Base-by-base conservation (phyloP, 2,797 vertebrate genomes). In the Centropyge bicolor region DNA sequence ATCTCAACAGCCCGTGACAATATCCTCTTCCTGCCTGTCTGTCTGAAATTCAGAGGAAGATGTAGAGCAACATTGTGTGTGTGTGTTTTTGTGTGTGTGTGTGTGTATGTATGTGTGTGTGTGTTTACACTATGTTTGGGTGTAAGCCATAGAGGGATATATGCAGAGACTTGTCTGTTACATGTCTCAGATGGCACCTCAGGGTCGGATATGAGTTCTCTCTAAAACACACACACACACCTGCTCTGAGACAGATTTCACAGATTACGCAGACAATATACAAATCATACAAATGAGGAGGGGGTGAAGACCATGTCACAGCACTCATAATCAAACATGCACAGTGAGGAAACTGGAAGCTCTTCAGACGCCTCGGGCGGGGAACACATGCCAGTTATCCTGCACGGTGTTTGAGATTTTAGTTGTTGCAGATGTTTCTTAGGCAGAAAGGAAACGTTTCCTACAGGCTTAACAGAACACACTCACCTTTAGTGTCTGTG, bases 141-240 rank as follows among this genome's bases (percentile, higher is more conserved):
- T 68, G 45, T 49, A 59, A 75, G 70, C 51, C 67, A 65, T 63
- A 74, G 65, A 69, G 48, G 73, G 66, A 70, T 80, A 83, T 90
- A 27, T 20, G 88, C 85, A 86, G 72, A 63, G 84, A 88, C 91
- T 89, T 88, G 91, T 86, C 88, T 41, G 83, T 80, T 78, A 71
- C 40, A 65, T 80, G 74, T 90, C 83, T 79, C 74, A 72, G 70
- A 81, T 77, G 87, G 81, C 88, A 90, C 88, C 86, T 91, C 73
- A 12, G 84, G 88, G 82, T 82, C 67, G 66, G 86, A 91, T 88
- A 86, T 82, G 72, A 89, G 86, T 91, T 78, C 81, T 76, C 73
- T 74, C 74, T 10, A 51, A 55, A 56, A 65, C 46, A 61, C 67
- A 75, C 64, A 66, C 59, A 67, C 51, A 78, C 66, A 52, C 70